phyloP scores from a whole-genome alignment of 2,797 vertebrate species.

The Rhadinocentrus ornatus region DNA sequence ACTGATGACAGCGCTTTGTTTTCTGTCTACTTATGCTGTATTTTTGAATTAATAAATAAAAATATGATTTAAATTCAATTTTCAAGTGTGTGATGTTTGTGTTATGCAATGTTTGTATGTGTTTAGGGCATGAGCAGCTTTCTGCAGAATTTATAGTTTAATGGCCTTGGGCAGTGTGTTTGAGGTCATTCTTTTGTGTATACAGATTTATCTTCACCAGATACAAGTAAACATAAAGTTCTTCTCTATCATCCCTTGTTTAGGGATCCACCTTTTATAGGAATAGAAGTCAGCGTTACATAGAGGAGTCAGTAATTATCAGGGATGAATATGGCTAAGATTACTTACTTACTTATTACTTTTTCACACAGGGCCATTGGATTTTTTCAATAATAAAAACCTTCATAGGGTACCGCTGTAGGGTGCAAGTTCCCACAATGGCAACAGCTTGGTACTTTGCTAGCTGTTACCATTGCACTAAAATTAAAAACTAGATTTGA shows the following conservation, averaged over 20 bases:
- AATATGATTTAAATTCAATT: not conserved
- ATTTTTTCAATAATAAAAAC: too few relatives aligned
- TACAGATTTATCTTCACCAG: not conserved
- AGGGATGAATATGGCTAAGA: not conserved
- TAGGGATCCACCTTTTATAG: not conserved
- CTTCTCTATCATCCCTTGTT: not conserved
- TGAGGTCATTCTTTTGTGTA: not conserved
- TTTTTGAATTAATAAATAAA: not conserved
- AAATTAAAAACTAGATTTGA: too few relatives aligned
- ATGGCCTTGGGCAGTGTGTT: not conserved
- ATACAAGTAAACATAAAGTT: not conserved
- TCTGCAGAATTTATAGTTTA: not conserved
- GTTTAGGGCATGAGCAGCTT: not conserved
- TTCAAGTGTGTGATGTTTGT: not conserved
- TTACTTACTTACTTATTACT: too few relatives aligned
- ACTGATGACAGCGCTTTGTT: not conserved
- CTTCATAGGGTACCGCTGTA: too few relatives aligned
- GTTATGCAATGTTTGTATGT: not conserved
- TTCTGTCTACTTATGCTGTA: not conserved
- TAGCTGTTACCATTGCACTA: too few relatives aligned
- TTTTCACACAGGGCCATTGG: too few relatives aligned
- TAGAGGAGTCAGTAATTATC: slow-evolving; percentile 16
- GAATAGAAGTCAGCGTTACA: slow-evolving; percentile 18
- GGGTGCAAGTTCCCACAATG: too few relatives aligned
- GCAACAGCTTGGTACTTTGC: too few relatives aligned